Base-by-base conservation (phyloP, 2,113 vertebrate species). In the Cochlearius cochlearius region DNA sequence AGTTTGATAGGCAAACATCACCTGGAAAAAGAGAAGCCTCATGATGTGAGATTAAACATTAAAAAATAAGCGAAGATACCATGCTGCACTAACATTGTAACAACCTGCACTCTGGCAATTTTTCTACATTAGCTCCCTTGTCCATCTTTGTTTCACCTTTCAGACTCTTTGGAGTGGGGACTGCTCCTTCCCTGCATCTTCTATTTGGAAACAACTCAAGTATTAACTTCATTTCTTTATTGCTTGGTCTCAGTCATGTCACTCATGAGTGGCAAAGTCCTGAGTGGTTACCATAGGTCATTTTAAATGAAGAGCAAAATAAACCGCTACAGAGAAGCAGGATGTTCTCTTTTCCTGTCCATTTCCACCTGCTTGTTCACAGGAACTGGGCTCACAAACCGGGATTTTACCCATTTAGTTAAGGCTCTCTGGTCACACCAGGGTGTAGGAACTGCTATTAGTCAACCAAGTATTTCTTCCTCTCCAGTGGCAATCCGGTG, bases 231-330 rank as follows among this genome's bases (percentile, higher is more conserved):
- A 76, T 52, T 41, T 62, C 55, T 86, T 62, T 77, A 77, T 41
- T 84, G 41, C 34, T 85, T 30, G 15, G 56, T 38, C 43, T 91
- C 45, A 69, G 62, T 58, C 43, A 32, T 59, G 76, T 27, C 23
- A 56, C 29, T 89, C 32, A n/a, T 1, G 14, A 90, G 17, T 27
- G 25, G 12, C 8, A 17, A 95, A 80, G 71, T 66, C 36, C 17
- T 1, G 2, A 45, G 58, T 5, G 4, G 73, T 17, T 58, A 77
- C 21, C 0, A 1, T 12, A 52, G 21, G 23, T 29, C 34, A 74
- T 84, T 82, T 77, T 43, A 86, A 93, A 77, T 15, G 21, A 96
- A 90, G 75, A 86, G 12, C 64, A 74, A 86, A 92, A 88, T 23
- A 92, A 88, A 84, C 38, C 30, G 41, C 59, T 66, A 36, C 23